These are phyloP conservation scores for Drosophila nr. perissopoda DNA, from an alignment of 2,888 invertebrate genomes.

Conservation along the genomic window DNA sequence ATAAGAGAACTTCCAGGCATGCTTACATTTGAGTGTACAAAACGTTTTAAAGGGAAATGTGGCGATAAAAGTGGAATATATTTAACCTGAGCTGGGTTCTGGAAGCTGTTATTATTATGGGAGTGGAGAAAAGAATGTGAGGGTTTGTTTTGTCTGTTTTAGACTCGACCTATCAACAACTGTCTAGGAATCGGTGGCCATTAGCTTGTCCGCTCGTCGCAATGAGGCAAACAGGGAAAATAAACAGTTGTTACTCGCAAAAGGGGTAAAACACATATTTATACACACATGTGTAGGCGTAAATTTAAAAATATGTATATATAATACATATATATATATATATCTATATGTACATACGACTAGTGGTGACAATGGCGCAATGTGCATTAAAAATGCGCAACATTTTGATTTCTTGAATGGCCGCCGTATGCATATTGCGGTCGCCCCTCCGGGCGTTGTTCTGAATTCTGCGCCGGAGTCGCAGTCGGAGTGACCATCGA, in stretches of 20 bases:
- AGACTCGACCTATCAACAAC: conserved; percentile 8
- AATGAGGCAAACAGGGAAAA: conserved; percentile 43
- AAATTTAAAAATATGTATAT: too few relatives aligned
- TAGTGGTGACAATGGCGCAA: conserved; percentile 9
- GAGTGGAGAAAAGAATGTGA: background rate
- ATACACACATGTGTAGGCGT: background rate
- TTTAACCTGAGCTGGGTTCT: background rate
- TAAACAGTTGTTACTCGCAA: conserved; percentile 41
- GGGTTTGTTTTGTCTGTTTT: background rate
- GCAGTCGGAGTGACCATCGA: background rate
- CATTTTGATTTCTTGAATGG: conserved; percentile 72
- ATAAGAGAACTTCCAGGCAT: background rate
- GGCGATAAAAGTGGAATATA: background rate
- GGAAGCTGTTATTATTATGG: conserved; percentile 1
- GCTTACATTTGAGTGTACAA: background rate
- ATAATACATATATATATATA: background rate
- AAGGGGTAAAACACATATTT: background rate
- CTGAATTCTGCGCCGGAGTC: background rate
- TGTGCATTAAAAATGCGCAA: conserved; percentile 65
- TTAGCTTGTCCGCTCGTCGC: conserved; percentile 28
- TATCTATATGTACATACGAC: background rate
- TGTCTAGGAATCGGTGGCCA: conserved; percentile 18
- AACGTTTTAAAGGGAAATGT: background rate
- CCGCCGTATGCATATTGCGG: conserved; percentile 57
- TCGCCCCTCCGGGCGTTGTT: conserved; percentile 8